These are phyloP conservation scores for Rhadinocentrus ornatus DNA, from an alignment of 2,797 vertebrate species.

Conservation along the genomic window DNA sequence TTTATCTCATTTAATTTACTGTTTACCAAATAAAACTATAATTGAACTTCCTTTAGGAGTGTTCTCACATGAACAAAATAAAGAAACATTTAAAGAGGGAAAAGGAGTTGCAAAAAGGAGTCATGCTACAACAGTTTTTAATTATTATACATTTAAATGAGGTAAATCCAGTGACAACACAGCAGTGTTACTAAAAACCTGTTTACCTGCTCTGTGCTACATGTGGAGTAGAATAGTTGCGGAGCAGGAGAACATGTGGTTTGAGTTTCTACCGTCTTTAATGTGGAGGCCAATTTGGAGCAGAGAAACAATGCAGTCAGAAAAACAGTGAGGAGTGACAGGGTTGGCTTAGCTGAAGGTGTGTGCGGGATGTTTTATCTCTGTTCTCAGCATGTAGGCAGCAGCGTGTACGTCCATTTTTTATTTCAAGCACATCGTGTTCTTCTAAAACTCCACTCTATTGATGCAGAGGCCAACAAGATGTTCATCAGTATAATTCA, in stretches of 20 bases:
- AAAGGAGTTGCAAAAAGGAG: background rate
- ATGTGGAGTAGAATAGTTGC: background rate
- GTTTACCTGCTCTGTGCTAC: background rate
- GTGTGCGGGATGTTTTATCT: background rate
- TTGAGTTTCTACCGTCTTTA: background rate
- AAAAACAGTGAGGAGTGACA: background rate
- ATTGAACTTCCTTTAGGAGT: background rate
- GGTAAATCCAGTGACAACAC: too few relatives aligned
- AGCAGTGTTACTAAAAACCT: background rate
- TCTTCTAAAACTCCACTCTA: background rate
- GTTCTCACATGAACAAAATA: background rate
- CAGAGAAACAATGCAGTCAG: background rate
- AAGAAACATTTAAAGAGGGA: background rate
- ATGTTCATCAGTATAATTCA: background rate
- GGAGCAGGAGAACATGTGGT: constrained; percentile 1
- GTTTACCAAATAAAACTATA: background rate
- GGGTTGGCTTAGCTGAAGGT: background rate
- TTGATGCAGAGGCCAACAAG: background rate
- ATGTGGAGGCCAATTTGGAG: background rate
- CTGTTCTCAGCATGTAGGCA: background rate
- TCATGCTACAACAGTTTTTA: too few relatives aligned
- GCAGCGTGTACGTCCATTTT: background rate
- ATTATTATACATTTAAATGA: too few relatives aligned
- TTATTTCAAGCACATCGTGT: background rate
- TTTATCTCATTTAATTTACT: background rate